Evolutionary conservation across 2,797 vertebrate species (phyloP), one percentile per base, ranked within the genome.

Genomic region (Macropus fuliginosus): DNA sequence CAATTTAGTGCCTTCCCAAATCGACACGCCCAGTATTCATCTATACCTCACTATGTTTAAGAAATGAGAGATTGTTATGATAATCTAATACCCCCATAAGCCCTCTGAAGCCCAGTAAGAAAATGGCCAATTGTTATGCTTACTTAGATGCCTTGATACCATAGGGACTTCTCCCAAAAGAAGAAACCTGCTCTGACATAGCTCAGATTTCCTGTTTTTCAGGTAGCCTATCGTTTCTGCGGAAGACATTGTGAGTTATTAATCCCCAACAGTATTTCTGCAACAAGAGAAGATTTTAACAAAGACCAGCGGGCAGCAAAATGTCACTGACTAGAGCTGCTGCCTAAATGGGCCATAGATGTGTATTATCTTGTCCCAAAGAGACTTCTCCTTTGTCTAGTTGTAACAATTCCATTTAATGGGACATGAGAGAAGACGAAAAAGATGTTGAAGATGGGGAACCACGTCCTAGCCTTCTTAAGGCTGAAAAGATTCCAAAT

Each of bases 171-270:
- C 62, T 92, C 93, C 55, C 21, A 92, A 50, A 55, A 92, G 59
- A 66, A 34, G 57, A 59, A 94, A 94, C 92, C 96, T 56, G 12
- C 74, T 94, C 55, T 89, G 21, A 21, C 21, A 81, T 46, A 90
- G 91, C 91, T 96, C 54, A 92, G 94, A 92, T 96, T 97, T 97
- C 34, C 59, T 92, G 93, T 96, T 97, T 81, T 97, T 98, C 94
- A 95, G 93, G 93, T 95, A 96, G 95, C 13, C 92, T 97, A 97
- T 92, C 92, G 81, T 40, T 95, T 93, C 62, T 57, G 54, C 0
- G 46, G 89, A 52, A 92, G 94, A 92, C 87, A 81, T 95, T 96
- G 62, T 81, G 95, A 95, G 92, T 93, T 96, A 95, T 97, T 97
- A 96, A 96, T 93, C 59, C 94, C 95, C 97, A 96, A 13, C 55